phyloP scores from a whole-genome alignment of 2,888 invertebrate genomes.

The Himalopsyche tibetana region DNA sequence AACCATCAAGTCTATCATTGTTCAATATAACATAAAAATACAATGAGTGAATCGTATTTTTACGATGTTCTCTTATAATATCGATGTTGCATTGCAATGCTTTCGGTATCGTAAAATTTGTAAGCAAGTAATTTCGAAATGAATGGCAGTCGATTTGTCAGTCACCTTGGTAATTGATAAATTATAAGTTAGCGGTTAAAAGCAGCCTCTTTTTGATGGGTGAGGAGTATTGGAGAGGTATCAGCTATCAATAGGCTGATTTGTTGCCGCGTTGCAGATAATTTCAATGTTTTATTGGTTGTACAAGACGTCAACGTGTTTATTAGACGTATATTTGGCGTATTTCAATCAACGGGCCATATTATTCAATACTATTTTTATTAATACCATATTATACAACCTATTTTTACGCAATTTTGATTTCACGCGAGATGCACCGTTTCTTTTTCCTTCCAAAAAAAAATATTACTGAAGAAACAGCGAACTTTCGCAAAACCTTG shows the following conservation, averaged over 20 bases:
- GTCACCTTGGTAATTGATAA: slow-evolving; percentile 42
- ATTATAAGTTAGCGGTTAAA: neutral
- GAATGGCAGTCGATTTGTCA: slow-evolving; percentile 20
- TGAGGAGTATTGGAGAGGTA: neutral
- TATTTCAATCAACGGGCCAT: too few relatives aligned
- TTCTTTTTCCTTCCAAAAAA: too few relatives aligned
- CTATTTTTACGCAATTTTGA: too few relatives aligned
- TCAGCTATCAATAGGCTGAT: neutral
- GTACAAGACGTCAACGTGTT: too few relatives aligned
- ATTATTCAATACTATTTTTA: too few relatives aligned
- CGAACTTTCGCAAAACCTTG: too few relatives aligned
- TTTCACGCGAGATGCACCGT: too few relatives aligned
- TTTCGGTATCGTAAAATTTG: neutral
- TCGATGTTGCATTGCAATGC: neutral
- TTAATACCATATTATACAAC: too few relatives aligned
- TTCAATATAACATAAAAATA: neutral
- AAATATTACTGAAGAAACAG: too few relatives aligned
- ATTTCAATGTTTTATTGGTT: neutral
- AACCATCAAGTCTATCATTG: neutral
- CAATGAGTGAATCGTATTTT: neutral
- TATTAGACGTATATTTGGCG: too few relatives aligned
- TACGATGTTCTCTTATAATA: neutral
- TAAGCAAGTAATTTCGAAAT: neutral
- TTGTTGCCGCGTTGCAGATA: slow-evolving; percentile 14
- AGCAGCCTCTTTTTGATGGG: slow-evolving; percentile 13